Evolutionary conservation across 2,888 invertebrate genomes (phyloP), one percentile per base, ranked within the genome.

Genomic region (Ophonus ardosiacus): DNA sequence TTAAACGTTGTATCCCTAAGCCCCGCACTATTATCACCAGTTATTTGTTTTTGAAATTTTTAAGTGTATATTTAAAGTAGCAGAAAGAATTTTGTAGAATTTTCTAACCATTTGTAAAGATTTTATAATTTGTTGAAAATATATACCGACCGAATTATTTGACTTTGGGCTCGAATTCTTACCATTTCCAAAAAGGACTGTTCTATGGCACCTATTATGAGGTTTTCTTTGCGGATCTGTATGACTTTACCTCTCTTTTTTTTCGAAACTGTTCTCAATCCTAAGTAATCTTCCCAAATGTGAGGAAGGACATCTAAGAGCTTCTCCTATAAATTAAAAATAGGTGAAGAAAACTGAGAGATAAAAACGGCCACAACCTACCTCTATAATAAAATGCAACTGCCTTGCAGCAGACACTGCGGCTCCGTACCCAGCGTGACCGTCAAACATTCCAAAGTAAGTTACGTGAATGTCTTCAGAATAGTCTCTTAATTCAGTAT

Each of bases 361-460:
- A 7, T 40, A 7, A 40, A 40, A 5, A 40, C n/a, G n/a, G n/a
- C n/a, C 7, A 40, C 40, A 40, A 40, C 40, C 90, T 91, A 95
- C 96, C 91, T 96, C 94, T 84, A 97, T 92, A 89, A 97, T 95
- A 89, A 94, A 94, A 90, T 97, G 96, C 51, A 97, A 93, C 87
- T 96, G 95, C 89, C 95, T 93, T 21, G 96, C 94, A 61, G 96
- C 96, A 86, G 96, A 95, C 21, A 97, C 91, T 1, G 97, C 95
- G 59, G 96, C 96, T 65, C 96, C 96, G 88, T 94, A 94, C 0
- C 97, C 97, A 24, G 96, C 97, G 91, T 97, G 97, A 0, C 97
- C 97, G 92, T 97, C 97, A 91, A 97, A 97, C 87, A 97, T 93
- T 17, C 94, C 96, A 92, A 96, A 97, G 90, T 96, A 96, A 43